Conservation (phyloP, 2,797 vertebrate genomes). For the Brachyrhaphis roseni region DNA sequence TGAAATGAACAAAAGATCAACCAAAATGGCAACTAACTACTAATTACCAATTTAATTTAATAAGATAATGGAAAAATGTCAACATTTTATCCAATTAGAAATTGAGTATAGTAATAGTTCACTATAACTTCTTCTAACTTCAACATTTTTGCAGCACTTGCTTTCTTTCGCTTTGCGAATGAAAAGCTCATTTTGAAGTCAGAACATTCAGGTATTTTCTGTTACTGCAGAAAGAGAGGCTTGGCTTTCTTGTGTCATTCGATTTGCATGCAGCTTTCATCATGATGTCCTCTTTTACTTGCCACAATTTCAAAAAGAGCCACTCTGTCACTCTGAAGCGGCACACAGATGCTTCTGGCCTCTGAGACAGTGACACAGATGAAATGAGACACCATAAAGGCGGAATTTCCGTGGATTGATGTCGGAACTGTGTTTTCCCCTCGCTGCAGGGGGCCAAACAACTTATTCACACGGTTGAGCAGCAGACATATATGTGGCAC, state of each 20-base stretch:
- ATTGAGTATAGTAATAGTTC: neutral
- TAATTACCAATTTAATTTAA: neutral
- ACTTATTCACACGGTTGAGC: conserved; percentile 21
- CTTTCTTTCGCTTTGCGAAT: conserved; percentile 3
- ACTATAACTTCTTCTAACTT: neutral
- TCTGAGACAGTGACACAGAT: conserved; percentile 31
- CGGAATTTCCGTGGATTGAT: conserved; percentile 39
- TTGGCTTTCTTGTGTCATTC: conserved; percentile 19
- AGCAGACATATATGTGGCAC: neutral
- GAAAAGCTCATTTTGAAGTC: neutral
- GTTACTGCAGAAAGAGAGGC: conserved; percentile 15
- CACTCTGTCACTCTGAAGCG: conserved; percentile 42
- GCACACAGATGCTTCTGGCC: conserved; percentile 37
- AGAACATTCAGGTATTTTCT: conserved; percentile 6
- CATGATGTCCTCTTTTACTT: conserved; percentile 50
- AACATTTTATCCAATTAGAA: neutral
- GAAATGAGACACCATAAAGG: conserved; percentile 26
- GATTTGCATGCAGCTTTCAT: conserved; percentile 57
- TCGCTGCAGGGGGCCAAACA: conserved; percentile 16
- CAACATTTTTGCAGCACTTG: neutral
- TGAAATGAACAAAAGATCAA: neutral
- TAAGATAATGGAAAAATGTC: neutral
- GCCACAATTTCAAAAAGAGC: conserved; percentile 53
- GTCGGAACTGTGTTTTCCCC: conserved; percentile 28
- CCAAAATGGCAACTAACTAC: neutral